Percentiles rank a stretch among this genome's conserved stretches.
Conservation (phyloP, 2,888 invertebrate species). For the Tillus elongatus region DNA sequence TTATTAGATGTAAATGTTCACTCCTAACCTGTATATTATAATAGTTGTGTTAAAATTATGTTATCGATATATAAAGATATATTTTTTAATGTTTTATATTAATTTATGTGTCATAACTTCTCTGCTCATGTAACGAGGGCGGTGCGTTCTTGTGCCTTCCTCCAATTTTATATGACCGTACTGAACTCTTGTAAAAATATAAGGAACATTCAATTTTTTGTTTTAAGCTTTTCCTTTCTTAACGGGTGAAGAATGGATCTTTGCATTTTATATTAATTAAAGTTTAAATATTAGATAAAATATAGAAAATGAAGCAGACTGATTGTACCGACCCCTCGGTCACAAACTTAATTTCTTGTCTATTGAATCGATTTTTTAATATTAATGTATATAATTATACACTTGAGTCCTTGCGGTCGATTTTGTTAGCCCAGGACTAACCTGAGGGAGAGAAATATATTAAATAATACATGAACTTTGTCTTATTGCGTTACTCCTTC, state of each 20-base stretch:
- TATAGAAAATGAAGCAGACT: slow-evolving; percentile 27
- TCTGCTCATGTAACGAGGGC: slow-evolving; percentile 35
- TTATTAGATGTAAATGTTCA: slow-evolving; percentile 22
- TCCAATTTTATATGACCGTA: slow-evolving; percentile 37
- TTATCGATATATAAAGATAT: slow-evolving; percentile 19
- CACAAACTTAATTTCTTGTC: no score
- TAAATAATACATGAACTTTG: slow-evolving; percentile 25
- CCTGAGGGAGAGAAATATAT: slow-evolving; percentile 43
- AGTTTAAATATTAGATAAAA: slow-evolving; percentile 18
- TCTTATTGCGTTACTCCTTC: no score
- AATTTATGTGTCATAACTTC: slow-evolving; percentile 38
- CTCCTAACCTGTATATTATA: slow-evolving; percentile 9
- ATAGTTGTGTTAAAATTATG: slow-evolving; percentile 20
- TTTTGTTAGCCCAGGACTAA: slow-evolving; percentile 43
- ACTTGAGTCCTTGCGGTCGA: slow-evolving; percentile 40
- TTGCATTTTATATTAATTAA: slow-evolving; percentile 18
- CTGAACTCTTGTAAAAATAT: slow-evolving; percentile 28
- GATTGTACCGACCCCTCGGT: slow-evolving; percentile 26
- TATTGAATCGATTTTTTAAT: slow-evolving; percentile 21
- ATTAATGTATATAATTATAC: slow-evolving; percentile 21
- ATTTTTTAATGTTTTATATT: slow-evolving; percentile 26
- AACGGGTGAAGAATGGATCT: slow-evolving; percentile 25
- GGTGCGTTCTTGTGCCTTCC: slow-evolving; percentile 40
- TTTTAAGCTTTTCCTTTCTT: slow-evolving; percentile 15
- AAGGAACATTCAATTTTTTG: no score